Evolutionary conservation across 2,113 vertebrate species (phyloP), one percentile per base, ranked within the genome.

Genomic region (Cololabis saira): DNA sequence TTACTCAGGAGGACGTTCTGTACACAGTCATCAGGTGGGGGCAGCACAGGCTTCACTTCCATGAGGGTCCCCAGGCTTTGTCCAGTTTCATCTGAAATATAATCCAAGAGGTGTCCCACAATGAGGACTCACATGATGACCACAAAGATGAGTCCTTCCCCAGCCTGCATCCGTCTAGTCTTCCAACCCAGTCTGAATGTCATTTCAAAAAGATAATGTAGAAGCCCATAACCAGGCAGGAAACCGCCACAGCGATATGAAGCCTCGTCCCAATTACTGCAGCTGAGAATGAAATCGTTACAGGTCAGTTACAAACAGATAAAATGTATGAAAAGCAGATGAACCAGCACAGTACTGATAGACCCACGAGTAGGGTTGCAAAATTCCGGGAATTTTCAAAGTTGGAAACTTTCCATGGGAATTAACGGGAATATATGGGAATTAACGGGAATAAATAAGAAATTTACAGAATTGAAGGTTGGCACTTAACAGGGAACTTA

Each of bases 241-340:
- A 94, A 7, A 94, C 22, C 0, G 96, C 93, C 65, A 98, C 96
- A 0, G 93, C 90, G 19, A 95, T 82, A 22, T 97, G 97, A 57
- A 99, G 94, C 45, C 96, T 92, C 16, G 95, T 95, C 61, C 97
- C 96, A 16, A 98, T 98, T 68, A 99, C 87, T 11, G 97, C 95
- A 52, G 96, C 96, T 98, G 76, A 1, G 11, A 53, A 69, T 1
- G 15, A 86, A 6, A 30, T 15, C 2, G 18, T 4, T 41, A 4
- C 19, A 52, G 4, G 52, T 33, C 12, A 68, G 21, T 12, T 8
- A 30, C n/a, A 43, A 17, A 37, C 18, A 54, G 8, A 33, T 19
- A 48, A 41, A 55, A 7, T 53, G 2, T 8, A 33, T 12, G 4
- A 24, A 3, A 17, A 18, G 1, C 18, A 3, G 12, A 12, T 2